Conservation (phyloP, 1,140 invertebrate species). For the Mylabris phalerata region DNA sequence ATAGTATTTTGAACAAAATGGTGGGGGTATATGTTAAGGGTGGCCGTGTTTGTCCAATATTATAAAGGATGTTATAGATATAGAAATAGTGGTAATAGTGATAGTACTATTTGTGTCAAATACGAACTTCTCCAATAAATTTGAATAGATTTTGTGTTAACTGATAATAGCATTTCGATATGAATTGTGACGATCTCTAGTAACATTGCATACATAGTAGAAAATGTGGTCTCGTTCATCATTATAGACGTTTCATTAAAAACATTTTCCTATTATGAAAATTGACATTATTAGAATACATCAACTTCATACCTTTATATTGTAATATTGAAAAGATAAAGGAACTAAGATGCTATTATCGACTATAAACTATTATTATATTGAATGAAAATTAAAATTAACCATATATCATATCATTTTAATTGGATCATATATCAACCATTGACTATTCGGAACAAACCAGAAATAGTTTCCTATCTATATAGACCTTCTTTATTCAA, state of each 20-base stretch:
- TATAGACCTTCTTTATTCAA: slow-evolving; percentile 2
- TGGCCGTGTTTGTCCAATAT: no score
- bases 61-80: no score
- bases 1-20: neutral
- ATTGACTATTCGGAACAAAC: slow-evolving; percentile 1
- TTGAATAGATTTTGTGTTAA: slow-evolving; percentile 14
- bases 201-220: slow-evolving; percentile 9
- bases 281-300: slow-evolving; percentile 11
- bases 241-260: slow-evolving; percentile 13
- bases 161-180: slow-evolving; percentile 14
- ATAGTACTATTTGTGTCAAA: slow-evolving; percentile 8
- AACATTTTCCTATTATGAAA: slow-evolving; percentile 3
- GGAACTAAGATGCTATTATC: slow-evolving; percentile 4
- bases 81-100: neutral
- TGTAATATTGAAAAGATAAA: slow-evolving; percentile 1
- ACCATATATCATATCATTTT: slow-evolving; percentile 11
- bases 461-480: slow-evolving; percentile 7
- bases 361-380: neutral
- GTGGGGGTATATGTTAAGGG: no score
- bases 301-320: slow-evolving; percentile 7
- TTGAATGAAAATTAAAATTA: slow-evolving; percentile 8
- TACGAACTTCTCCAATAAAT: slow-evolving; percentile 14
- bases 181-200: slow-evolving; percentile 12
- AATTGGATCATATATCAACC: slow-evolving; percentile 14
- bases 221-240: slow-evolving; percentile 7